Evolutionary conservation across 2,888 invertebrate genomes (phyloP).

Genomic region (Euplexia lucipara): DNA sequence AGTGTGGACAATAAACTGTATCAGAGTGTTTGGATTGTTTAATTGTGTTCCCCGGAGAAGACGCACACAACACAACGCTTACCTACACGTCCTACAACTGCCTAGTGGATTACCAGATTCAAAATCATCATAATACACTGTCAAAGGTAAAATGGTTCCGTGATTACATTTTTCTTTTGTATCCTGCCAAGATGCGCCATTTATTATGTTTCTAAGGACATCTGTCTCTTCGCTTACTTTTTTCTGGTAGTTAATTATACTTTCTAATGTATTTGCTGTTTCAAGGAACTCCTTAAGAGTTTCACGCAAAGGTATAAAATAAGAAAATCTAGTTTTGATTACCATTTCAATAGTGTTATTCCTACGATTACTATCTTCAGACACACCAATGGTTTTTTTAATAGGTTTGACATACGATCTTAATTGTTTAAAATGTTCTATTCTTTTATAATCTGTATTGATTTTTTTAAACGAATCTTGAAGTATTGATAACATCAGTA

Average conservation of each 20-base stretch:
- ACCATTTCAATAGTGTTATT: background rate
- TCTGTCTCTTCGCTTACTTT: too few relatives aligned
- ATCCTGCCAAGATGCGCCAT: too few relatives aligned
- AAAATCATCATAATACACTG: too few relatives aligned
- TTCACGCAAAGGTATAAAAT: background rate
- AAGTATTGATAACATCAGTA: constrained; percentile 1
- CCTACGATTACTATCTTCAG: constrained; percentile 1
- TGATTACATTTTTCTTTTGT: too few relatives aligned
- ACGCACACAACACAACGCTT: too few relatives aligned
- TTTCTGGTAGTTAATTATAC: too few relatives aligned
- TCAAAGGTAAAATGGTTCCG: too few relatives aligned
- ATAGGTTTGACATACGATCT: background rate
- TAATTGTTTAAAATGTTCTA: background rate
- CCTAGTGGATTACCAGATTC: background rate
- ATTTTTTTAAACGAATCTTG: background rate
- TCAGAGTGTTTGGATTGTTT: too few relatives aligned
- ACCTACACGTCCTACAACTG: too few relatives aligned
- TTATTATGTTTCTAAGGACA: too few relatives aligned
- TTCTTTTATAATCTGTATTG: constrained; percentile 1
- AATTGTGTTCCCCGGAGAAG: too few relatives aligned
- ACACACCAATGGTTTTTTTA: background rate
- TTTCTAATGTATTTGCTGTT: constrained; percentile 2
- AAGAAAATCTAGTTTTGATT: background rate
- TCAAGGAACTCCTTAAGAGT: background rate
- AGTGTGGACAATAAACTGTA: too few relatives aligned